Evolutionary conservation across 2,113 vertebrate genomes (phyloP).

Genomic region (Chaetura pelagica): DNA sequence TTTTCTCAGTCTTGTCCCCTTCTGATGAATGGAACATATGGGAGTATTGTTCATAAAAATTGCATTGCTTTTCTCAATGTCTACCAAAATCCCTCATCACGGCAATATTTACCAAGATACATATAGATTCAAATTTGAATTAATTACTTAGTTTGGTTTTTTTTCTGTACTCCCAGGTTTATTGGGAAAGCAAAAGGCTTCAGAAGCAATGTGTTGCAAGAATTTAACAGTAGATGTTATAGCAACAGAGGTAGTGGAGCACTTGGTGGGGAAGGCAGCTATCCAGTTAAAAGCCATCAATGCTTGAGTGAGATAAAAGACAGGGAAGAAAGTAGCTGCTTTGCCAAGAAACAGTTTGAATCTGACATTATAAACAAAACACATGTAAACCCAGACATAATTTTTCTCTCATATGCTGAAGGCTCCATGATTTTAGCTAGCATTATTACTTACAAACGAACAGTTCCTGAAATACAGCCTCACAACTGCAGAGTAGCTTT

Average conservation of each 20-base stretch:
- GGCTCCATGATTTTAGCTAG: conserved; percentile 16
- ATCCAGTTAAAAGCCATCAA: conserved; percentile 37
- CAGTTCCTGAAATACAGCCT: neutral
- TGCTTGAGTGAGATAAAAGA: conserved; percentile 38
- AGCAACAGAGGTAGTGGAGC: conserved; percentile 41
- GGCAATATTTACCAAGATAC: conserved; percentile 69
- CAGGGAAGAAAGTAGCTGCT: conserved; percentile 8
- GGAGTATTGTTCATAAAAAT: conserved; percentile 68
- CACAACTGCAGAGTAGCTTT: conserved; percentile 14
- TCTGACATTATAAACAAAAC: conserved; percentile 58
- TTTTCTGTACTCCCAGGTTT: conserved; percentile 30
- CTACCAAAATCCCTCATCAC: conserved; percentile 65
- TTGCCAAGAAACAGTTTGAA: conserved; percentile 50
- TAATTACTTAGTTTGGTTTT: conserved; percentile 50
- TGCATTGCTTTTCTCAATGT: conserved; percentile 63
- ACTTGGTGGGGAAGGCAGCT: conserved; percentile 49
- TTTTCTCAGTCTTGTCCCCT: conserved; percentile 68
- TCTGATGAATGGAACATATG: conserved; percentile 75
- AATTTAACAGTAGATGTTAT: conserved; percentile 45
- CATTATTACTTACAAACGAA: conserved; percentile 22
- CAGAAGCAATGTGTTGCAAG: conserved; percentile 37
- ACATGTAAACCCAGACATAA: conserved; percentile 46
- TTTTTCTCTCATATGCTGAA: neutral
- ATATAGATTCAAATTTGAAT: conserved; percentile 66
- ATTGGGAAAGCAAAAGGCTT: conserved; percentile 12